Conservation (phyloP, 2,888 invertebrate species). For the Synergus umbraculus region DNA sequence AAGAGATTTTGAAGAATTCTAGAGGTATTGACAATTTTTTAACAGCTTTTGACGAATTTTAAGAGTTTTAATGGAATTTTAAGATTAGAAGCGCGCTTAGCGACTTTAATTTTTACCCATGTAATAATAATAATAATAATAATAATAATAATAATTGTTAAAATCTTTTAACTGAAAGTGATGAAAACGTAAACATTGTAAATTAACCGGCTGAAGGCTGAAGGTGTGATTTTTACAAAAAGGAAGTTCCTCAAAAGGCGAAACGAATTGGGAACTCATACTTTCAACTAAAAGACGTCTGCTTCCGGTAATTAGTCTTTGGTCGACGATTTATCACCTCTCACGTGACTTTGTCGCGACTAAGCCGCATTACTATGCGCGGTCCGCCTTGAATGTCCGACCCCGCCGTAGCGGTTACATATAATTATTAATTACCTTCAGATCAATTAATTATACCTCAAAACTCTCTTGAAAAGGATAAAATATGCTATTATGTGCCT, state of each 20-base stretch:
- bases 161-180: too few species aligned
- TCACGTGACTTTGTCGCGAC: conserved; percentile 66
- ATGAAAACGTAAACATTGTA: not conserved
- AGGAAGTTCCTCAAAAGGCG: not conserved
- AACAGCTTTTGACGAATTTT: too few species aligned
- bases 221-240: not conserved
- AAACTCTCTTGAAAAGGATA: too few species aligned
- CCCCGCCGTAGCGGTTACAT: conserved; percentile 62
- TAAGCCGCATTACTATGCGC: conserved; percentile 70
- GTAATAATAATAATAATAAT: too few species aligned
- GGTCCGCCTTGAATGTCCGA: conserved; percentile 63
- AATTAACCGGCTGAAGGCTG: not conserved
- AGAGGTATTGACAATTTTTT: too few species aligned
- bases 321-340: conserved; percentile 73
- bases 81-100: too few species aligned
- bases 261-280: conserved; percentile 17
- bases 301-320: conserved; percentile 73
- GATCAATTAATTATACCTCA: not conserved
- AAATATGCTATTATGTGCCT: too few species aligned
- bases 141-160: too few species aligned
- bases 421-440: not conserved
- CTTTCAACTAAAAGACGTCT: conserved; percentile 59
- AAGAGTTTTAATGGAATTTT: too few species aligned
- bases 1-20: too few species aligned
- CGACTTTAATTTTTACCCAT: too few species aligned